Conservation (phyloP, 1,140 invertebrate genomes). For the Leptinotarsa texana region DNA sequence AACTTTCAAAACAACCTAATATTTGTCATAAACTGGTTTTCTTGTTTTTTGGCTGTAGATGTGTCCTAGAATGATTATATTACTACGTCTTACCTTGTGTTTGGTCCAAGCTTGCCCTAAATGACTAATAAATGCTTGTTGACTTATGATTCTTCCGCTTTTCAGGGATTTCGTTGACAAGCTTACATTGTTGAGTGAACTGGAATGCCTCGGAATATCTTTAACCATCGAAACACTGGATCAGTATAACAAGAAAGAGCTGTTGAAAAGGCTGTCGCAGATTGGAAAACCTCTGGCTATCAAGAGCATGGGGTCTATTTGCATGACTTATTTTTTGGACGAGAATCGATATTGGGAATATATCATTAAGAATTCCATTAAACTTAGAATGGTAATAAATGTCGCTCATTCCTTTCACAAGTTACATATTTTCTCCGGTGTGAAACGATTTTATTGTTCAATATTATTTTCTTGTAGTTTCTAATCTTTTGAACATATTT, state of each 20-base stretch:
- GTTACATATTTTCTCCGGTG: no score
- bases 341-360: constrained; percentile 44
- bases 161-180: constrained; percentile 45
- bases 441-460: no score
- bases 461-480: neutral
- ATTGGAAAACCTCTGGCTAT: constrained; percentile 32
- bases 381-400: constrained; percentile 38
- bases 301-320: constrained; percentile 44
- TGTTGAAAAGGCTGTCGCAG: constrained; percentile 41
- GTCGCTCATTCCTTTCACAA: no score
- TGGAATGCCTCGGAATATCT: constrained; percentile 30
- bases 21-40: no score
- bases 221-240: constrained; percentile 23
- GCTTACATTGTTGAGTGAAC: constrained; percentile 40
- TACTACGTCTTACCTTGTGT: no score
- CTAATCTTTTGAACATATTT: constrained; percentile 6
- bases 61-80: no score
- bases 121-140: neutral
- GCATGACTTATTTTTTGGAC: constrained; percentile 42
- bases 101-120: no score
- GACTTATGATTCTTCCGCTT: constrained; percentile 22
- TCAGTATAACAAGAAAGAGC: constrained; percentile 38
- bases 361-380: constrained; percentile 39
- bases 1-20: no score
- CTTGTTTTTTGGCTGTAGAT: no score